Conservation (phyloP, 2,797 vertebrate genomes). For the Siniperca scherzeri region DNA sequence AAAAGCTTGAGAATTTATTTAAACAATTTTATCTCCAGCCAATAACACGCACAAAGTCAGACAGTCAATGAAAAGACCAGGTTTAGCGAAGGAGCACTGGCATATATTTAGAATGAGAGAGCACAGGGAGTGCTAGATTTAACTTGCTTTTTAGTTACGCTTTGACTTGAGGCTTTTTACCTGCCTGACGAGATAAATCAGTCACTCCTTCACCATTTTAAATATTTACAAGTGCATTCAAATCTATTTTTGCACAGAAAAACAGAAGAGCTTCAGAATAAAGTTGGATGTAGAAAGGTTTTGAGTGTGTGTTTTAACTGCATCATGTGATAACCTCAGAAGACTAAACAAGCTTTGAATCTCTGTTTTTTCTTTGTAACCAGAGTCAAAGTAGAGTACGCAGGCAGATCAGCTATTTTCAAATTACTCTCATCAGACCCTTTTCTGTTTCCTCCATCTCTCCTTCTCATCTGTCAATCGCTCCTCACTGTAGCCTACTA, state of each 20-base stretch:
- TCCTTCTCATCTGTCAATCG: conserved; percentile 36
- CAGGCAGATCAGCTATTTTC: conserved; percentile 15
- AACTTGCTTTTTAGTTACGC: conserved; percentile 34
- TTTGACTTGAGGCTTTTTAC: conserved; percentile 48
- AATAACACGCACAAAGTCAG: background rate
- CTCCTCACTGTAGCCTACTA: conserved; percentile 33
- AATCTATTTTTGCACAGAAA: conserved; percentile 68
- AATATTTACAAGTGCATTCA: conserved; percentile 66
- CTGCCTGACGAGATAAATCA: conserved; percentile 55
- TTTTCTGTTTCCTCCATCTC: conserved; percentile 29
- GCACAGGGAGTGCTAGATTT: conserved; percentile 36
- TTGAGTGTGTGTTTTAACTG: conserved; percentile 39
- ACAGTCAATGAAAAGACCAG: conserved; percentile 7
- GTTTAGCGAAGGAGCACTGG: conserved; percentile 14
- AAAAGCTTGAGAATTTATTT: background rate
- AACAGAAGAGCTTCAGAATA: conserved; percentile 43
- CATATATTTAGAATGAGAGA: conserved; percentile 55
- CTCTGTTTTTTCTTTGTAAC: conserved; percentile 22
- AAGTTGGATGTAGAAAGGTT: conserved; percentile 36
- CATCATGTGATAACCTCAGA: conserved; percentile 50
- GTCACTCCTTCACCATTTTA: conserved; percentile 48
- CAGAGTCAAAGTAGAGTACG: conserved; percentile 18
- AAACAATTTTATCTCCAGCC: conserved; percentile 6
- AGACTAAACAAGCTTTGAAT: conserved; percentile 32
- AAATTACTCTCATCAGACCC: conserved; percentile 33